Percentiles rank a stretch among this genome's conserved stretches.
These are phyloP conservation scores for Coelopa pilipes DNA, from an alignment of 2,888 invertebrate species.

Conservation along the genomic window DNA sequence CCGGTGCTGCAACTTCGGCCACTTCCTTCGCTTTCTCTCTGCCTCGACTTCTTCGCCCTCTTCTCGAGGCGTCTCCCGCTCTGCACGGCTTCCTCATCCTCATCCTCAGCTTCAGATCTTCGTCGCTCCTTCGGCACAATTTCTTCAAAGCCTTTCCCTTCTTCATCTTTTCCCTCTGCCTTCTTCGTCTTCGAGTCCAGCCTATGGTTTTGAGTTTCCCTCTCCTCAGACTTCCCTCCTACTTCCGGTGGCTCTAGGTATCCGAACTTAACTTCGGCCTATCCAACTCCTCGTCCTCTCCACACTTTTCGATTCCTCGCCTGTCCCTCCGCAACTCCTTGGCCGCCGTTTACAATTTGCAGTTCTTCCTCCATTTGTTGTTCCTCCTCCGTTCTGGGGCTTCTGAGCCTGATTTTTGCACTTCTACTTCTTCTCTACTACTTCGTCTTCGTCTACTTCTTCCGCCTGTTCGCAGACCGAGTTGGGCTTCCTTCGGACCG, in stretches of 20 bases:
- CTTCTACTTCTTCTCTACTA: background rate
- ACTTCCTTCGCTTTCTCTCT: too few relatives aligned
- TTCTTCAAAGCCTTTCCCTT: too few relatives aligned
- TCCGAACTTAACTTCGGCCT: background rate
- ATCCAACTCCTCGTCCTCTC: too few relatives aligned
- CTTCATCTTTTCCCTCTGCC: too few relatives aligned
- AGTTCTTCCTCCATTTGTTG: background rate
- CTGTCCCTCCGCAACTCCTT: too few relatives aligned
- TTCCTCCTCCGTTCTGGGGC: background rate
- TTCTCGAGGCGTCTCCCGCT: too few relatives aligned
- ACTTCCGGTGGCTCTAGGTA: background rate
- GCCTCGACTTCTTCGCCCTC: too few relatives aligned
- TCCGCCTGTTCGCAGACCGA: background rate
- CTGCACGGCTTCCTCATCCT: too few relatives aligned
- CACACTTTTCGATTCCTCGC: too few relatives aligned
- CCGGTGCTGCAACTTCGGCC: background rate
- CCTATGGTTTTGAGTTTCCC: background rate
- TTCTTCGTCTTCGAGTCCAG: background rate
- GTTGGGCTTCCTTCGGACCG: background rate
- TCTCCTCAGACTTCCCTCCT: background rate
- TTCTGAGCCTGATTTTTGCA: background rate
- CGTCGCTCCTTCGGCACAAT: too few relatives aligned
- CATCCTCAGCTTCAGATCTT: too few relatives aligned
- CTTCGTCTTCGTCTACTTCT: background rate
- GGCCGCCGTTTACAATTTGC: too few relatives aligned